phyloP scores from a whole-genome alignment of 2,888 invertebrate species.

The Crossocerus cetratus region DNA sequence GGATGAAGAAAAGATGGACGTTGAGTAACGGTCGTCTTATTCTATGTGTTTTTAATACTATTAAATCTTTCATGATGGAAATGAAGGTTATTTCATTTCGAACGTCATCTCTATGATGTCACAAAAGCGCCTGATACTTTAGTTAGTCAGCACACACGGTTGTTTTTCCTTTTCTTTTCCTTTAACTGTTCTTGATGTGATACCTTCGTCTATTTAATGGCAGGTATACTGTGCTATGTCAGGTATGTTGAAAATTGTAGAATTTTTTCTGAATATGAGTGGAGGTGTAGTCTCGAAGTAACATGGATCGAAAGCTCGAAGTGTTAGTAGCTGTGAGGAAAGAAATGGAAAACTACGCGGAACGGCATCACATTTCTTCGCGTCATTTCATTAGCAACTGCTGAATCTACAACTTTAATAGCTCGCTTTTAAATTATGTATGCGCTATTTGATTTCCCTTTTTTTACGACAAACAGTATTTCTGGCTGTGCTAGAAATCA shows the following conservation, averaged over 20 bases:
- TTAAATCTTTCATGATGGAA: slow-evolving; percentile 60
- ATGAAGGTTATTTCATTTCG: slow-evolving; percentile 56
- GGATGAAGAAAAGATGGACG: slow-evolving; percentile 76
- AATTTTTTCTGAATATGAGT: slow-evolving; percentile 20
- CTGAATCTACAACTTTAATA: background rate
- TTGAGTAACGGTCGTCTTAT: slow-evolving; percentile 71
- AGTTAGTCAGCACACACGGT: slow-evolving; percentile 47
- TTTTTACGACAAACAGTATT: background rate
- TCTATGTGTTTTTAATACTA: slow-evolving; percentile 60
- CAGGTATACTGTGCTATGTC: slow-evolving; percentile 11
- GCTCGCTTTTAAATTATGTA: background rate
- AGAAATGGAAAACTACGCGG: no score
- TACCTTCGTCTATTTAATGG: slow-evolving; percentile 40
- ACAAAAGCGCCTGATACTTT: slow-evolving; percentile 59
- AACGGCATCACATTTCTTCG: no score
- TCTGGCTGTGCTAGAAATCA: slow-evolving; percentile 3
- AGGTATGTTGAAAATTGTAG: slow-evolving; percentile 42
- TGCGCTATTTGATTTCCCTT: background rate
- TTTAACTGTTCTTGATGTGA: slow-evolving; percentile 38
- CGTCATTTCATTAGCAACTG: no score
- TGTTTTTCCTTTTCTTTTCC: slow-evolving; percentile 48
- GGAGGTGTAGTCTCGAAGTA: no score
- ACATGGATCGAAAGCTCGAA: no score
- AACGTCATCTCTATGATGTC: slow-evolving; percentile 54
- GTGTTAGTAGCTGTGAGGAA: no score